Evolutionary conservation across 2,797 vertebrate genomes (phyloP).

Genomic region (Schizothorax lantsangensis): DNA sequence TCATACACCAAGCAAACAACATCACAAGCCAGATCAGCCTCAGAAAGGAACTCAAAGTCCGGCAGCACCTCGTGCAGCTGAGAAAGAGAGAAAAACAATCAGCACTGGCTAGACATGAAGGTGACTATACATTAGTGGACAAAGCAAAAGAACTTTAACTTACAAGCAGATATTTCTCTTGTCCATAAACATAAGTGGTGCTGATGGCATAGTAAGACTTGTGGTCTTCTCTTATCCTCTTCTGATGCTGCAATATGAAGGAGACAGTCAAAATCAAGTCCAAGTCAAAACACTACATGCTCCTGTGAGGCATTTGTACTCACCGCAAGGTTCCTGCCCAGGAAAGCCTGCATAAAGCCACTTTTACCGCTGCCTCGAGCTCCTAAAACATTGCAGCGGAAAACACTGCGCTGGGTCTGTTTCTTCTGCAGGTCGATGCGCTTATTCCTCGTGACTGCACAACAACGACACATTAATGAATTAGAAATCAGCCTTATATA

Average conservation of each 20-base stretch:
- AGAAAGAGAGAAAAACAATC: neutral
- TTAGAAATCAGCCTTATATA: neutral
- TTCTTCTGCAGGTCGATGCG: constrained; percentile 98
- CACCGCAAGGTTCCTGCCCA: constrained; percentile 90
- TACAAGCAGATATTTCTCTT: constrained; percentile 98
- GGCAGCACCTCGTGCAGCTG: constrained; percentile 91
- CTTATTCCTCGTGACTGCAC: constrained; percentile 93
- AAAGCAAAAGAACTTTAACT: constrained; percentile 62
- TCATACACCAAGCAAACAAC: constrained; percentile 96
- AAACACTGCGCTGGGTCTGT: constrained; percentile 96
- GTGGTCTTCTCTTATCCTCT: constrained; percentile 89
- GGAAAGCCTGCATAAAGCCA: constrained; percentile 91
- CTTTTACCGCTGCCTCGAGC: constrained; percentile 89
- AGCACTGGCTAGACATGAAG: constrained; percentile 21
- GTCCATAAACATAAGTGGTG: constrained; percentile 95
- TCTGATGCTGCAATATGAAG: constrained; percentile 82
- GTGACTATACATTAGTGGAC: neutral
- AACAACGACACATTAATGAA: neutral
- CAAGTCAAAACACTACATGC: neutral
- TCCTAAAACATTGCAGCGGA: constrained; percentile 93
- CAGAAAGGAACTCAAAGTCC: constrained; percentile 90
- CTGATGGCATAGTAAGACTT: constrained; percentile 96
- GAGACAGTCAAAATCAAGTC: neutral
- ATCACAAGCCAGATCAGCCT: constrained; percentile 89
- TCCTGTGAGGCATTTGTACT: constrained; percentile 58